These are phyloP conservation scores for Xenotilapia caudafasciata DNA, from an alignment of 2,113 vertebrate species.

Conservation along the genomic window DNA sequence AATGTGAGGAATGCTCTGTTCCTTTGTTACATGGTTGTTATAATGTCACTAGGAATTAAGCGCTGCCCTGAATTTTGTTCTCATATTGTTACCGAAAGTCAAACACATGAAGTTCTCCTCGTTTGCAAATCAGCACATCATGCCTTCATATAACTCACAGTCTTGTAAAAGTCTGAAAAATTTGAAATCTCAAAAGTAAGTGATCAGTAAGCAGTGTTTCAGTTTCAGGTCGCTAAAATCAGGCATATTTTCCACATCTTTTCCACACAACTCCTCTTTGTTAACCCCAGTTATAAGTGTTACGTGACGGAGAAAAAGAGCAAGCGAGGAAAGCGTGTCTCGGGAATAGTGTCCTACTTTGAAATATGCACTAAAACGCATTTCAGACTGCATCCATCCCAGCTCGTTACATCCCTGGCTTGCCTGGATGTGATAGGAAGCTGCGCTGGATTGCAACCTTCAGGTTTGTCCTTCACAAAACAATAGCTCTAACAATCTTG, in stretches of 20 bases:
- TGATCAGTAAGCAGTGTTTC: neutral
- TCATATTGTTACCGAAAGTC: neutral
- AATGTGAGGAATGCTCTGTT: neutral
- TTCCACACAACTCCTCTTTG: neutral
- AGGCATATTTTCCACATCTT: neutral
- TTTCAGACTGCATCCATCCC: neutral
- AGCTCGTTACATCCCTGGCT: constrained; percentile 8
- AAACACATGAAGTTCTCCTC: neutral
- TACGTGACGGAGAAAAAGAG: neutral
- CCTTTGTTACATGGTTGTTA: neutral
- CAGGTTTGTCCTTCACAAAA: constrained; percentile 47
- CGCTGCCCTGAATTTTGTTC: neutral
- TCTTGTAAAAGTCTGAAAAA: neutral
- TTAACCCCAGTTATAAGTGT: neutral
- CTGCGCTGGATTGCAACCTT: constrained; percentile 35
- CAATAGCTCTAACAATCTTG: constrained; percentile 46
- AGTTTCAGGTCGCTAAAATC: neutral
- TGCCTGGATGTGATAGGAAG: constrained; percentile 15
- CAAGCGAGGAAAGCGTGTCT: neutral
- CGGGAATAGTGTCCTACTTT: constrained; percentile 48
- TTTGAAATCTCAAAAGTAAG: neutral
- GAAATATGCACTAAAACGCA: constrained; percentile 35
- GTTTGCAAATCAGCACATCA: neutral
- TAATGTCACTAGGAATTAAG: neutral
- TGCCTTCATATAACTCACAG: neutral